phyloP scores from a whole-genome alignment of 2,797 vertebrate species.

The Emys orbicularis region DNA sequence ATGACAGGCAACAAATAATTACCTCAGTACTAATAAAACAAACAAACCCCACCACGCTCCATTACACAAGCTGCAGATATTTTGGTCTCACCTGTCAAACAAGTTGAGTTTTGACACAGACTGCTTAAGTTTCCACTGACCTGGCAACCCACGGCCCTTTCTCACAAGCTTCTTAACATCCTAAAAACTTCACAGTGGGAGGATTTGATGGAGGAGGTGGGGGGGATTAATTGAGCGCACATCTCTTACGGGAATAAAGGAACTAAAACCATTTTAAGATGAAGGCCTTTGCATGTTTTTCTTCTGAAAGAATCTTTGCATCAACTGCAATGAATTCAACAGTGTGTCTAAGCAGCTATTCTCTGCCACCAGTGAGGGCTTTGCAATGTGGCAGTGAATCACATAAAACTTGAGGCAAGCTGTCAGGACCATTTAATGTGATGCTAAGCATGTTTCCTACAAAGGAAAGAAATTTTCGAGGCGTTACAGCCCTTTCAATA shows the following conservation, averaged over 20 bases:
- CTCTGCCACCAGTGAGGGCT: slow-evolving; percentile 78
- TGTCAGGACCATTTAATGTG: slow-evolving; percentile 93
- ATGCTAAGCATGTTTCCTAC: slow-evolving; percentile 86
- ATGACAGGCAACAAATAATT: slow-evolving; percentile 55
- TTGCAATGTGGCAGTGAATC: slow-evolving; percentile 88
- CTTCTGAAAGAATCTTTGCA: slow-evolving; percentile 80
- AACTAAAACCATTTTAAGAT: slow-evolving; percentile 78
- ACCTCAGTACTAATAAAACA: slow-evolving; percentile 37
- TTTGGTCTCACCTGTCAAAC: slow-evolving; percentile 76
- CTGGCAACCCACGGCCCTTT: slow-evolving; percentile 74
- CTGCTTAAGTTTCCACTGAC: slow-evolving; percentile 77
- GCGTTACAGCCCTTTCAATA: slow-evolving; percentile 17
- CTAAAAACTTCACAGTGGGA: slow-evolving; percentile 77
- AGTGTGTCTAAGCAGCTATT: slow-evolving; percentile 68
- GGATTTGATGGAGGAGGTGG: slow-evolving; percentile 22
- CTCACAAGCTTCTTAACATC: slow-evolving; percentile 77
- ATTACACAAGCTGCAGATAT: slow-evolving; percentile 61
- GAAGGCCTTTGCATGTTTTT: slow-evolving; percentile 48
- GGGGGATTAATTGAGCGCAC: slow-evolving; percentile 68
- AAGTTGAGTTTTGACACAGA: slow-evolving; percentile 76
- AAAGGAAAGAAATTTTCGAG: slow-evolving; percentile 56
- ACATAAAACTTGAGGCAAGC: slow-evolving; percentile 91
- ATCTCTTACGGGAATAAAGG: slow-evolving; percentile 74
- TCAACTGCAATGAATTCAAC: slow-evolving; percentile 74
- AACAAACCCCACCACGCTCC: slow-evolving; percentile 41